These are phyloP conservation scores for Mactra quadrangularis DNA, from an alignment of 1,140 invertebrate species.

Conservation along the genomic window DNA sequence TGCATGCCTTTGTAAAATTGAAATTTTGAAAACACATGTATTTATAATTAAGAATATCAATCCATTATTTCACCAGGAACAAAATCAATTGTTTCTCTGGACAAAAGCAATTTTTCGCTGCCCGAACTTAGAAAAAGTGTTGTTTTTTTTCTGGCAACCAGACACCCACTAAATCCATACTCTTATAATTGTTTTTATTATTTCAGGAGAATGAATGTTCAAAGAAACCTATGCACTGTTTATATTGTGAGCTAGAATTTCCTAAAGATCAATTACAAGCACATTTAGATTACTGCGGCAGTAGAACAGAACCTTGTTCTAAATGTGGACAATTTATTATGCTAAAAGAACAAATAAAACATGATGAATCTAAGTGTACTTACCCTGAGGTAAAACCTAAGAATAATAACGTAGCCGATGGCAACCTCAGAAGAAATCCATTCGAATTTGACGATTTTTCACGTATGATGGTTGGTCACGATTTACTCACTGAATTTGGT, in stretches of 20 bases:
- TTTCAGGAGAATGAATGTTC: conserved; percentile 80
- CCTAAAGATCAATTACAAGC: conserved; percentile 85
- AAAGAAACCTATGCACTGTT: conserved; percentile 84
- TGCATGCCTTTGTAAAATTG: too few species aligned
- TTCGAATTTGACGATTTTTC: conserved; percentile 64
- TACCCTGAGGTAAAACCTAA: conserved; percentile 71
- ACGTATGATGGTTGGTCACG: conserved; percentile 42
- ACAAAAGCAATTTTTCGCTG: too few species aligned
- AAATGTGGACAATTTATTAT: conserved; percentile 88
- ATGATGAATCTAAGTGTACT: conserved; percentile 86
- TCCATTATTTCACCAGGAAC: too few species aligned
- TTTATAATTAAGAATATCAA: too few species aligned
- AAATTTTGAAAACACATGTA: too few species aligned
- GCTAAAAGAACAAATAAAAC: conserved; percentile 87
- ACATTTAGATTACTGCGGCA: conserved; percentile 88
- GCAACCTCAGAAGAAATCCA: conserved; percentile 38
- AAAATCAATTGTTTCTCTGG: too few species aligned
- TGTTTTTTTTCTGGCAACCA: too few species aligned
- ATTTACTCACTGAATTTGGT: conserved; percentile 36
- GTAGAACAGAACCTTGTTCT: conserved; percentile 87
- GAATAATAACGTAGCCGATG: conserved; percentile 29
- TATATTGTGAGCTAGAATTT: conserved; percentile 87
- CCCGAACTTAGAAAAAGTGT: too few species aligned
- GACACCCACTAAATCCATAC: too few species aligned
- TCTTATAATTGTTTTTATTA: not conserved